Conservation (phyloP, 1,140 invertebrate species). For the Drosophila eugracilis region DNA sequence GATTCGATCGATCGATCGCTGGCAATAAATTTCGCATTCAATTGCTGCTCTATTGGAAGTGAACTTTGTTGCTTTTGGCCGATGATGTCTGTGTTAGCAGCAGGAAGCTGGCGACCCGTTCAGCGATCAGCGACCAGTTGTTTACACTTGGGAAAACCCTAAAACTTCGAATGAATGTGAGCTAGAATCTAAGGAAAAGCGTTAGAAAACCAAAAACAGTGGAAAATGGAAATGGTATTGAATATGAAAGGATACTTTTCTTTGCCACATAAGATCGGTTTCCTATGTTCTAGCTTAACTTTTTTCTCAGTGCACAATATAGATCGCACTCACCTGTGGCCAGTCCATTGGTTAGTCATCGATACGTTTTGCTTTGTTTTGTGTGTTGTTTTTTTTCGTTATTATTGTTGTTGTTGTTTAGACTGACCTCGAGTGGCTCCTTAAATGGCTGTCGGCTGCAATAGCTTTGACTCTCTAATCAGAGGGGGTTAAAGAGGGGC, state of each 20-base stretch:
- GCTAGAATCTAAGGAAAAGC: too few species aligned
- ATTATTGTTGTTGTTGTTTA: too few species aligned
- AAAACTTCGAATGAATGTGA: neutral
- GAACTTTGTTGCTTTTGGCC: slow-evolving; percentile 59
- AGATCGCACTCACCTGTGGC: slow-evolving; percentile 49
- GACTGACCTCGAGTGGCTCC: slow-evolving; percentile 60
- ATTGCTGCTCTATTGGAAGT: slow-evolving; percentile 58
- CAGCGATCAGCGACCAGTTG: slow-evolving; percentile 45
- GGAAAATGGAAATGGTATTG: too few species aligned
- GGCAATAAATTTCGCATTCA: slow-evolving; percentile 78
- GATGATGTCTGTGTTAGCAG: slow-evolving; percentile 79
- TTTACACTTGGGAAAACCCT: slow-evolving; percentile 7
- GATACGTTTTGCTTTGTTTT: slow-evolving; percentile 20
- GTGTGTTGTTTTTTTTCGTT: neutral
- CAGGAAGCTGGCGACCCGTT: slow-evolving; percentile 64
- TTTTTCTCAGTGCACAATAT: slow-evolving; percentile 11
- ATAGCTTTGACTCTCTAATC: slow-evolving; percentile 51
- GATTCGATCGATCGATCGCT: slow-evolving; percentile 25
- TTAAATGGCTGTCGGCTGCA: slow-evolving; percentile 61
- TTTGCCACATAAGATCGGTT: too few species aligned
- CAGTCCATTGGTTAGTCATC: slow-evolving; percentile 55
- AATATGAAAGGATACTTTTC: too few species aligned
- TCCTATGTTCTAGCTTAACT: too few species aligned
- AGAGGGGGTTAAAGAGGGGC: neutral
- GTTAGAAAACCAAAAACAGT: too few species aligned